These are phyloP conservation scores for Bedellia somnulentella DNA, from an alignment of 2,888 invertebrate species.

Conservation along the genomic window DNA sequence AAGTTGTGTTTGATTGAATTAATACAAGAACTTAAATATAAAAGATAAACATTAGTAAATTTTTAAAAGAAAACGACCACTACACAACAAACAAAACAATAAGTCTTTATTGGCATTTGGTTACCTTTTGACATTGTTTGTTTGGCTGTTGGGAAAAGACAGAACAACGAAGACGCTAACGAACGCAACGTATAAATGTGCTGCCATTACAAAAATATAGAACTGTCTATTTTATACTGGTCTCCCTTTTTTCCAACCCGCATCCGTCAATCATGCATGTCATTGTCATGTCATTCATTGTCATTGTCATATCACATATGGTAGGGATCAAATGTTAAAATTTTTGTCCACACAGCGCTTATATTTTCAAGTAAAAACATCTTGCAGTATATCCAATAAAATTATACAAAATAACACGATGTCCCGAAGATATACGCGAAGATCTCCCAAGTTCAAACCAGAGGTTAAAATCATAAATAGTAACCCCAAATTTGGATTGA, in stretches of 20 bases:
- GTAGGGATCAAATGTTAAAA: slow-evolving; percentile 57
- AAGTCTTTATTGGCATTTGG: no score
- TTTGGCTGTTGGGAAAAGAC: no score
- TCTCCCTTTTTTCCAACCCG: no score
- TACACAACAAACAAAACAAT: slow-evolving; percentile 1
- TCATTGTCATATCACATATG: no score
- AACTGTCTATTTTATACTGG: no score
- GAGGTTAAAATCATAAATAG: slow-evolving; percentile 31
- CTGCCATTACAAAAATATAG: no score
- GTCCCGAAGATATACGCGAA: slow-evolving; percentile 42
- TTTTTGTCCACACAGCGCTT: slow-evolving; percentile 42
- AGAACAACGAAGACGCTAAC: no score
- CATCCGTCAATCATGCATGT: no score
- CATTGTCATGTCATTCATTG: no score
- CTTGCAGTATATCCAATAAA: slow-evolving; percentile 24
- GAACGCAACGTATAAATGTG: no score
- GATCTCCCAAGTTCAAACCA: slow-evolving; percentile 39
- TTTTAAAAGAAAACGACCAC: background rate
- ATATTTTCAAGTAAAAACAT: slow-evolving; percentile 45
- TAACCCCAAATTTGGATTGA: slow-evolving; percentile 20
- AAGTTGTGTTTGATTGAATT: slow-evolving; percentile 3
- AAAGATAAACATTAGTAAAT: slow-evolving; percentile 1
- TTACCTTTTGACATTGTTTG: no score
- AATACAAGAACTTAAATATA: background rate
- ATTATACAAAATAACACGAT: slow-evolving; percentile 16